phyloP scores from a whole-genome alignment of 64 coral and sea anemone genomes.

The Montipora cactus region DNA sequence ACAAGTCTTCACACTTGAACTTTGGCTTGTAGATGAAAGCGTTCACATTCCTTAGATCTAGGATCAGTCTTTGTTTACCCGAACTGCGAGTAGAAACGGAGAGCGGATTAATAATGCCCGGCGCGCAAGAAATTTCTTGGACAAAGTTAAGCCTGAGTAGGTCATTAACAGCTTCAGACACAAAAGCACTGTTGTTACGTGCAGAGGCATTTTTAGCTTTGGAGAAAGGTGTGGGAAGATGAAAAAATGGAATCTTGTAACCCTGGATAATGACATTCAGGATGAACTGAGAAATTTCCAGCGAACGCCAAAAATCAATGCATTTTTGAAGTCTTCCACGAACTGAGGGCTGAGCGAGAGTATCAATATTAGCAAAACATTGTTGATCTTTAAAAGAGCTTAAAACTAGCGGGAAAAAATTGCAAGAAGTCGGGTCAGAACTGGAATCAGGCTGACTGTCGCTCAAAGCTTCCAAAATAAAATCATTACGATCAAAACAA shows the following conservation, averaged over 20 bases:
- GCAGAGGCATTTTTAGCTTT: too few species aligned
- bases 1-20: constrained; percentile 5
- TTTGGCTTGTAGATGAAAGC: constrained; percentile 36
- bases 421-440: too few species aligned
- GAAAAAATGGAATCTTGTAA: constrained; percentile 7
- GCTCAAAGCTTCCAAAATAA: too few species aligned
- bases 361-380: too few species aligned
- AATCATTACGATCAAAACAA: too few species aligned
- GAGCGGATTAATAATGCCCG: constrained; percentile 20
- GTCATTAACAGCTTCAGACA: background rate
- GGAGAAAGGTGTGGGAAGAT: too few species aligned
- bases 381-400: too few species aligned
- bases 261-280: background rate
- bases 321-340: background rate
- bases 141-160: background rate
- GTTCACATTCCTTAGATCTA: constrained; percentile 39
- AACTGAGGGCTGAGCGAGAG: background rate
- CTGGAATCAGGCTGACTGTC: too few species aligned
- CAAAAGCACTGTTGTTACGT: too few species aligned
- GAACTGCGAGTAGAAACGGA: constrained; percentile 11
- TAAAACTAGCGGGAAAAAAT: too few species aligned
- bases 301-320: constrained; percentile 8
- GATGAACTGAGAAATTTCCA: background rate
- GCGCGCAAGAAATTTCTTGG: background rate
- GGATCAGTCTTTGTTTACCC: constrained; percentile 22